These are phyloP conservation scores for Drosophila novamexicana DNA, from an alignment of 1,140 invertebrate genomes.

Conservation along the genomic window DNA sequence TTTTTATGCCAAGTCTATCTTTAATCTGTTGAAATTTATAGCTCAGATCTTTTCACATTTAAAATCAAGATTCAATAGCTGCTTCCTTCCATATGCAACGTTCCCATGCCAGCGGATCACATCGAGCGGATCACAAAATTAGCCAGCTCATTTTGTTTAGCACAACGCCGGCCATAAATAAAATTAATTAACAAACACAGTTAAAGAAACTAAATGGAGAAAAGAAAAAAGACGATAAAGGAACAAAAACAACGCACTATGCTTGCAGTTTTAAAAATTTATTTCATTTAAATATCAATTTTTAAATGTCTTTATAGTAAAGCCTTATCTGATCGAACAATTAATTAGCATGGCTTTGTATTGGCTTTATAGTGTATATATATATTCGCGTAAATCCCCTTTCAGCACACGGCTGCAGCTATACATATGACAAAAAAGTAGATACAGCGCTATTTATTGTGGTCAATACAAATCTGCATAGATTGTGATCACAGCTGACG, in stretches of 20 bases:
- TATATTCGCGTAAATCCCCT: not conserved
- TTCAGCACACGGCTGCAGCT: constrained; percentile 15
- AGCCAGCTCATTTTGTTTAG: constrained; percentile 56
- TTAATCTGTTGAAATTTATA: constrained; percentile 49
- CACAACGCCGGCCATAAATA: constrained; percentile 62
- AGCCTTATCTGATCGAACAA: constrained; percentile 77
- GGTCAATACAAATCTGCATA: constrained; percentile 59
- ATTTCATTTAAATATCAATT: constrained; percentile 68
- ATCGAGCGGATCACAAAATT: constrained; percentile 55
- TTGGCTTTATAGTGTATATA: constrained; percentile 29
- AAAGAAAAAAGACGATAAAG: not conserved
- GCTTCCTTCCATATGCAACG: constrained; percentile 41
- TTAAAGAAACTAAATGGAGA: constrained; percentile 19
- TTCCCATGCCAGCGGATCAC: constrained; percentile 34
- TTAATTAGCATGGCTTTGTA: constrained; percentile 69
- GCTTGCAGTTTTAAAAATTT: constrained; percentile 60
- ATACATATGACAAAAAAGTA: constrained; percentile 22
- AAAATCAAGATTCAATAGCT: constrained; percentile 41
- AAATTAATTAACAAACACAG: constrained; percentile 52
- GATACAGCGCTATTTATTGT: constrained; percentile 39
- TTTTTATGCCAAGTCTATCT: constrained; percentile 22
- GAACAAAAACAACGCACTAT: constrained; percentile 43
- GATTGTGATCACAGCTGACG: constrained; percentile 64
- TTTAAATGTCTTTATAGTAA: constrained; percentile 76
- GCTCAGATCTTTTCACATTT: constrained; percentile 41